phyloP scores from a whole-genome alignment of 2,797 vertebrate species.

The Xenops minutus region DNA sequence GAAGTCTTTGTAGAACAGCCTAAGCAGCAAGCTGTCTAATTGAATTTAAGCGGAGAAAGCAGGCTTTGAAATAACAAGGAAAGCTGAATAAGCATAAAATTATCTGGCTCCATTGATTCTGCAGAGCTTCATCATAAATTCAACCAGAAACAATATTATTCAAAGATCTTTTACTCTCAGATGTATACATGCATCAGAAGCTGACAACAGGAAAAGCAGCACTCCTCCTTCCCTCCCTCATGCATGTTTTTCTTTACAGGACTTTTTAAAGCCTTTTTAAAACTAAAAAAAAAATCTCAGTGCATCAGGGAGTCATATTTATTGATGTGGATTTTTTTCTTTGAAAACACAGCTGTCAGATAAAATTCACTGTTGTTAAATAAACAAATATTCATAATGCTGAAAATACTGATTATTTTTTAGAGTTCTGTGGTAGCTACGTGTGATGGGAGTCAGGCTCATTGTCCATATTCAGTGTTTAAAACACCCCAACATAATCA shows the following conservation, averaged over 20 bases:
- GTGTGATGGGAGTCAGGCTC: background rate
- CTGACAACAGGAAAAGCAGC: background rate
- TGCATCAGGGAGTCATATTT: background rate
- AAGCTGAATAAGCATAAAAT: background rate
- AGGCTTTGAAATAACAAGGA: background rate
- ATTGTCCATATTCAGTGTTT: background rate
- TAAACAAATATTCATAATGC: background rate
- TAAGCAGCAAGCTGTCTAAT: background rate
- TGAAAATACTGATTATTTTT: background rate
- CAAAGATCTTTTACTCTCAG: background rate
- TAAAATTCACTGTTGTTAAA: background rate
- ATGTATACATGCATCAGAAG: background rate
- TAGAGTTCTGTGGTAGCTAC: background rate
- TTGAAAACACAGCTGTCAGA: background rate
- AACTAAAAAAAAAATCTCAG: background rate
- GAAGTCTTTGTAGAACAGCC: background rate
- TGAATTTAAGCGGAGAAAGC: background rate
- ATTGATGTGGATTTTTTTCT: background rate
- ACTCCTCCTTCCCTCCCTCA: background rate
- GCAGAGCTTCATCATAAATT: background rate
- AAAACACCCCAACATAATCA: accelerated
- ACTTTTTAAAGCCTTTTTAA: background rate
- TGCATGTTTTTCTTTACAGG: background rate
- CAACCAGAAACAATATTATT: background rate
- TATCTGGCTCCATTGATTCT: background rate